These are phyloP conservation scores for Iphiclides podalirius DNA, from an alignment of 2,888 invertebrate genomes.

Conservation along the genomic window DNA sequence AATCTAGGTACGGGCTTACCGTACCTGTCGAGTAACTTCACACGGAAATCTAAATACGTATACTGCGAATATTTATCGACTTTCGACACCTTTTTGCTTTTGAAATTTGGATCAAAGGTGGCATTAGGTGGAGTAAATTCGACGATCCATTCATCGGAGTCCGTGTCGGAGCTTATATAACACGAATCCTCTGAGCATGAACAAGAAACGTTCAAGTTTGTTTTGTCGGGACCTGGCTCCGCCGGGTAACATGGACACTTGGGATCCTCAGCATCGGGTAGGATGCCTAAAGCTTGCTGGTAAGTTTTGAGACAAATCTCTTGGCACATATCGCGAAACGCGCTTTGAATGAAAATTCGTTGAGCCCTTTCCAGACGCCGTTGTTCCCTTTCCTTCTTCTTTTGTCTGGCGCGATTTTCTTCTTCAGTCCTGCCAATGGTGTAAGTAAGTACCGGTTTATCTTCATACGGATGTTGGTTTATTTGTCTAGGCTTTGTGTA, in stretches of 20 bases:
- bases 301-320: constrained; percentile 71
- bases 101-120: constrained; percentile 51
- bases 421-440: constrained; percentile 68
- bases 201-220: constrained; percentile 55
- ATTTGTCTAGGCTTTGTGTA: constrained; percentile 52
- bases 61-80: constrained; percentile 55
- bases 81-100: constrained; percentile 48
- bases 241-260: constrained; percentile 59
- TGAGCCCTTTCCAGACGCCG: constrained; percentile 62
- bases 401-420: constrained; percentile 58
- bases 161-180: constrained; percentile 56
- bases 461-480: constrained; percentile 68
- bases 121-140: constrained; percentile 73
- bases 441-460: constrained; percentile 59
- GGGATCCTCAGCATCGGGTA: constrained; percentile 59
- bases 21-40: constrained; percentile 56
- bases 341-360: constrained; percentile 62
- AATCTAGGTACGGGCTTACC: constrained; percentile 66
- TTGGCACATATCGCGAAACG: constrained; percentile 65
- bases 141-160: constrained; percentile 69
- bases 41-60: constrained; percentile 61
- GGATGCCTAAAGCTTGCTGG: constrained; percentile 64
- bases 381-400: constrained; percentile 56
- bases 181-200: constrained; percentile 60
- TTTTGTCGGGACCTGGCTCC: constrained; percentile 43